Conservation (phyloP, 2,888 invertebrate species). For the Thyatira batis region DNA sequence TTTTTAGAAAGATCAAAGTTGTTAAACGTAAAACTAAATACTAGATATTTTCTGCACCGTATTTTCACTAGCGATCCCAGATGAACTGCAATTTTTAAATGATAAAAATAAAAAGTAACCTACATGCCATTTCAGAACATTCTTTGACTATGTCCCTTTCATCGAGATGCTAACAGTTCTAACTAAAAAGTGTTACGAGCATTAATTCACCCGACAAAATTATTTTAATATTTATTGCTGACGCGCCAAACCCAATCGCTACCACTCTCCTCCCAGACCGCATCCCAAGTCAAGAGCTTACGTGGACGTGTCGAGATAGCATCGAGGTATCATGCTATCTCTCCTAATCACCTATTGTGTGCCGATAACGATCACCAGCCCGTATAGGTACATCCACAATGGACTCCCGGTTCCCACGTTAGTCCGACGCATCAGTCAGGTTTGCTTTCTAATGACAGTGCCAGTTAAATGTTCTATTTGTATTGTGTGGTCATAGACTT, state of each 20-base stretch:
- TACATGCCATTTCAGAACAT: too few relatives aligned
- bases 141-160: too few relatives aligned
- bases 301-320: conserved; percentile 50
- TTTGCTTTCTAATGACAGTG: conserved; percentile 43
- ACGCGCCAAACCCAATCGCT: neutral
- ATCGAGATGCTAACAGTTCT: neutral
- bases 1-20: too few relatives aligned
- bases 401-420: conserved; percentile 34
- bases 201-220: neutral
- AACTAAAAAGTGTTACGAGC: neutral
- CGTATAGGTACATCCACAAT: conserved; percentile 30
- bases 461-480: neutral
- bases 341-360: conserved; percentile 68
- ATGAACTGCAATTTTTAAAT: too few relatives aligned
- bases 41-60: too few relatives aligned
- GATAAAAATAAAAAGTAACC: too few relatives aligned
- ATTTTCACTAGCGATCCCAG: too few relatives aligned
- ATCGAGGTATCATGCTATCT: conserved; percentile 57
- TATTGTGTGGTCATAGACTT: too few relatives aligned
- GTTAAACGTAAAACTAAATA: too few relatives aligned
- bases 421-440: conserved; percentile 26
- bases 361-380: conserved; percentile 49
- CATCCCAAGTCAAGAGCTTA: conserved; percentile 44
- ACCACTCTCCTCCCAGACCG: conserved; percentile 21
- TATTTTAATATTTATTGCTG: too few relatives aligned